Evolutionary conservation across 2,113 vertebrate species (phyloP).

Genomic region (Clarias gariepinus): DNA sequence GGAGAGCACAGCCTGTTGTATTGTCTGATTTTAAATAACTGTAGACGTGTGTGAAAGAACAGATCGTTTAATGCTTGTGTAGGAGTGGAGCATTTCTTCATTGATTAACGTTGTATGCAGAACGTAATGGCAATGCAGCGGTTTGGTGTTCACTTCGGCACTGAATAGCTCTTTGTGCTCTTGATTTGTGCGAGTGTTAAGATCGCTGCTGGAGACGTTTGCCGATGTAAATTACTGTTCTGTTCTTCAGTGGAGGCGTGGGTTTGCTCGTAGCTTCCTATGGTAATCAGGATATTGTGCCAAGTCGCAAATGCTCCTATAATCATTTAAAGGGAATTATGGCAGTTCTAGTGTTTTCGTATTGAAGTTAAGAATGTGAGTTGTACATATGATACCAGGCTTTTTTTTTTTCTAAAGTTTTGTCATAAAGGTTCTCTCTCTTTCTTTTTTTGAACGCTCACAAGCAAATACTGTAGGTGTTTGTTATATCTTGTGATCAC

Average conservation of each 20-base stretch:
- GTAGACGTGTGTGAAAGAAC: background rate
- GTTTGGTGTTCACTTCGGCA: constrained; percentile 10
- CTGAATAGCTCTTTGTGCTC: constrained; percentile 23
- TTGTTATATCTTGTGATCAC: background rate
- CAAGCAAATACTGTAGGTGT: background rate
- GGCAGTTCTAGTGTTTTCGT: background rate
- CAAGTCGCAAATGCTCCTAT: background rate
- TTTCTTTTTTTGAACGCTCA: too few species aligned
- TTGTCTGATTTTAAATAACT: constrained; percentile 4
- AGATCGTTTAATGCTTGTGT: background rate
- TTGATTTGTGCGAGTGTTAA: constrained; percentile 19
- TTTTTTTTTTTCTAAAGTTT: background rate
- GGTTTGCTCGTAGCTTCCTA: constrained; percentile 14
- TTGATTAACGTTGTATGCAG: background rate
- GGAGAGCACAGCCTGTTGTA: background rate
- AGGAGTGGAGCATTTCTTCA: background rate
- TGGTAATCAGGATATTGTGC: background rate
- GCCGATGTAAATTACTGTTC: constrained; percentile 26
- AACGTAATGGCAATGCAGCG: background rate
- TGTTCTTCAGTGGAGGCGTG: constrained; percentile 23
- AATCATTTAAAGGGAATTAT: background rate
- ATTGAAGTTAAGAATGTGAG: background rate
- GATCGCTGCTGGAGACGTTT: constrained; percentile 20
- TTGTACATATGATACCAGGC: background rate
- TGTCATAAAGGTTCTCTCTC: background rate